These are phyloP conservation scores for Sanderia malayensis DNA, from an alignment of 30 jellyfish, hydroid and myxozoan genomes.

Conservation along the genomic window DNA sequence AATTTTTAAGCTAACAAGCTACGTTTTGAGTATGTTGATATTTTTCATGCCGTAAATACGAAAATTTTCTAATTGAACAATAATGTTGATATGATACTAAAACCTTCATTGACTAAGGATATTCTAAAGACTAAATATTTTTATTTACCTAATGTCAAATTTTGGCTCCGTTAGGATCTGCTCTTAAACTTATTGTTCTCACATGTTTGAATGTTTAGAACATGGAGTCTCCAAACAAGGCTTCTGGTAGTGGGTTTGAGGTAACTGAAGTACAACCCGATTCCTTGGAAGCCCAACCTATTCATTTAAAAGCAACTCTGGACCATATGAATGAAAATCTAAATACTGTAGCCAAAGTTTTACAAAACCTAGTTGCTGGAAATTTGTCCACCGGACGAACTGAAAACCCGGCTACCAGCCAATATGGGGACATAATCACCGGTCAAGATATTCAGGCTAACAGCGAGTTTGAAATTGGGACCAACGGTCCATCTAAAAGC, in stretches of 20 bases:
- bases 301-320: not conserved
- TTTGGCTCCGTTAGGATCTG: not conserved
- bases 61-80: not conserved
- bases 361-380: not conserved
- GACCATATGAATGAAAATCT: constrained; percentile 1
- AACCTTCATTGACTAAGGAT: not conserved
- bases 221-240: constrained; percentile 3
- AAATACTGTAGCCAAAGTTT: not conserved
- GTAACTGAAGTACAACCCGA: constrained; percentile 1
- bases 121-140: not conserved
- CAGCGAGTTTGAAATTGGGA: constrained; percentile 1
- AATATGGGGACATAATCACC: not conserved
- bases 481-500: constrained; percentile 5
- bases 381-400: constrained; percentile 3
- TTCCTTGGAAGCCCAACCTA: constrained; percentile 1
- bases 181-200: not conserved
- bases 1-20: not conserved
- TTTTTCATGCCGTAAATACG: constrained; percentile 1
- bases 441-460: constrained; percentile 1
- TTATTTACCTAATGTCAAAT: not conserved
- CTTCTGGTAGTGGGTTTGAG: constrained; percentile 3
- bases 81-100: not conserved
- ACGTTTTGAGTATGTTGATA: not conserved
- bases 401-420: constrained; percentile 7
- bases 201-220: not conserved